Conservation (phyloP, 2,797 vertebrate species). For the Cossypha niveicapilla region DNA sequence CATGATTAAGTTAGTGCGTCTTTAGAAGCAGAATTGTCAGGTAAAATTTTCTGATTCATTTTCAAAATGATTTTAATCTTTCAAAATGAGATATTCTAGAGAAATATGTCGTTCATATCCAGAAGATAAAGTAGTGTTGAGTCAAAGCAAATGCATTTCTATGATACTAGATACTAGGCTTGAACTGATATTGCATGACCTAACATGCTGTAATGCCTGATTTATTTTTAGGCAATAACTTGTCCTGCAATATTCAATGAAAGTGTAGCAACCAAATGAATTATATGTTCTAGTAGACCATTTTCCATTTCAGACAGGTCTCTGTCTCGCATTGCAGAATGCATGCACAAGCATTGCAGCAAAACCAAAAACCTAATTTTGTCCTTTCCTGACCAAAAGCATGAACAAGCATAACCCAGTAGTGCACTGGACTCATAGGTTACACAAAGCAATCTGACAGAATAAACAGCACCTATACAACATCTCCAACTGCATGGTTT, state of each 20-base stretch:
- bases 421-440: not conserved
- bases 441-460: not conserved
- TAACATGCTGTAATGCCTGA: not conserved
- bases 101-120: not conserved
- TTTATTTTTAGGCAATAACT: not conserved
- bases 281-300: not conserved
- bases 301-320: not conserved
- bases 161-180: not conserved
- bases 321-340: not conserved
- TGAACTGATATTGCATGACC: not conserved
- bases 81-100: not conserved
- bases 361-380: not conserved
- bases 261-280: not conserved
- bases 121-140: not conserved
- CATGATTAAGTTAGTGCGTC: not conserved
- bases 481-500: not conserved
- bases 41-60: not conserved
- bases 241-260: not conserved
- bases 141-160: not conserved
- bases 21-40: not conserved
- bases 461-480: not conserved
- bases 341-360: not conserved
- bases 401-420: not conserved
- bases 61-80: not conserved
- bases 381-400: not conserved